Conservation (phyloP, 2,797 vertebrate species). For the Rhabdomys pumilio region DNA sequence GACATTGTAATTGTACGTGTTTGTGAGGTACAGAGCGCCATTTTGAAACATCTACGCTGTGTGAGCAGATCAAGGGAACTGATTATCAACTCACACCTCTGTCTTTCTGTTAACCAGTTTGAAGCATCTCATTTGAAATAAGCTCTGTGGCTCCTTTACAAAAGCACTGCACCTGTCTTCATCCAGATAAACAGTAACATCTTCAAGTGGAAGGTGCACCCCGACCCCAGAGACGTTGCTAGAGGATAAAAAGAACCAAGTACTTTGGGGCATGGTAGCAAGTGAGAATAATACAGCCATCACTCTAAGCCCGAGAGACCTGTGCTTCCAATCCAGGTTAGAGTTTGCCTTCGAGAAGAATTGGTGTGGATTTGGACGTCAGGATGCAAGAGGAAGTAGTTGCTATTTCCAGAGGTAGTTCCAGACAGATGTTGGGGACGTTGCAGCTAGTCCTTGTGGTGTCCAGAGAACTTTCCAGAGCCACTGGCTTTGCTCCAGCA, state of each 20-base stretch:
- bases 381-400: background rate
- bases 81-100: background rate
- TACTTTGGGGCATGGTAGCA: no score
- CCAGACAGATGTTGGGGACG: background rate
- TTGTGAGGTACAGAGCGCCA: background rate
- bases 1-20: background rate
- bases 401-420: background rate
- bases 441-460: background rate
- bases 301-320: no score
- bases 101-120: background rate
- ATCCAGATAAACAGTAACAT: no score
- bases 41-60: background rate
- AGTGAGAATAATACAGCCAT: no score
- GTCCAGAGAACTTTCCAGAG: background rate
- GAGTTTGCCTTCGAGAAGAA: background rate
- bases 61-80: background rate
- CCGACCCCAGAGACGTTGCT: no score
- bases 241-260: no score
- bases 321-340: no score
- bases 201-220: no score
- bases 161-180: background rate
- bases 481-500: background rate
- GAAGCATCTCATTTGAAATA: conserved; percentile 4
- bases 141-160: background rate
- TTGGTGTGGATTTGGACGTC: background rate